phyloP scores from a whole-genome alignment of 1,140 invertebrate genomes.

The Calliphora vicina region DNA sequence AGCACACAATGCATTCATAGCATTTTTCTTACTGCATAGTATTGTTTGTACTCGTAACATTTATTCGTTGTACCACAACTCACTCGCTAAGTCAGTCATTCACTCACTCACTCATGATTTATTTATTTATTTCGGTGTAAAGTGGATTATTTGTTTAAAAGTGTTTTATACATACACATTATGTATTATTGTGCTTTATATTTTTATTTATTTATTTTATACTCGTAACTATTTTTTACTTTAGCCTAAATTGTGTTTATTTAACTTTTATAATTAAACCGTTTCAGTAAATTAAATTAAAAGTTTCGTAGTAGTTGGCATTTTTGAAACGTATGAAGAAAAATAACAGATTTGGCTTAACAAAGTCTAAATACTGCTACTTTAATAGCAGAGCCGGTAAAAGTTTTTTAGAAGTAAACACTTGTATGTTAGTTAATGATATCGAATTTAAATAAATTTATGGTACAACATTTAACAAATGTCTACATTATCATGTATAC shows the following conservation, averaged over 20 bases:
- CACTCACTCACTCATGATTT: not conserved
- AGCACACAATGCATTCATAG: not conserved
- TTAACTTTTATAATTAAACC: not conserved
- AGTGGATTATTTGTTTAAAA: not conserved
- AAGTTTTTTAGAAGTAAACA: too few species aligned
- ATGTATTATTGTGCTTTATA: not conserved
- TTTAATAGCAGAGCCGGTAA: too few species aligned
- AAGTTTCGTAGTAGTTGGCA: not conserved
- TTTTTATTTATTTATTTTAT: not conserved
- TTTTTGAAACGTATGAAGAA: not conserved
- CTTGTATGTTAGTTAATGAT: too few species aligned
- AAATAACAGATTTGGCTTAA: not conserved
- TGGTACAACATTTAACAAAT: too few species aligned
- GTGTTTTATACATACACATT: too few species aligned
- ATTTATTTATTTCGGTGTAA: not conserved
- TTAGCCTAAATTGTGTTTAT: not conserved
- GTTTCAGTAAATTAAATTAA: not conserved
- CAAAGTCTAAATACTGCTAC: too few species aligned
- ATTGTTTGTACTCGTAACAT: not conserved
- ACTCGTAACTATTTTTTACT: not conserved
- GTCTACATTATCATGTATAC: too few species aligned
- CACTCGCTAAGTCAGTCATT: not conserved
- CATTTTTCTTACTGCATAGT: not conserved
- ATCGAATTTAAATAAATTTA: too few species aligned
- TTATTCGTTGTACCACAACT: not conserved